Conservation (phyloP, 92 coral and sea anemone genomes). For the Phenganax stokvisi region DNA sequence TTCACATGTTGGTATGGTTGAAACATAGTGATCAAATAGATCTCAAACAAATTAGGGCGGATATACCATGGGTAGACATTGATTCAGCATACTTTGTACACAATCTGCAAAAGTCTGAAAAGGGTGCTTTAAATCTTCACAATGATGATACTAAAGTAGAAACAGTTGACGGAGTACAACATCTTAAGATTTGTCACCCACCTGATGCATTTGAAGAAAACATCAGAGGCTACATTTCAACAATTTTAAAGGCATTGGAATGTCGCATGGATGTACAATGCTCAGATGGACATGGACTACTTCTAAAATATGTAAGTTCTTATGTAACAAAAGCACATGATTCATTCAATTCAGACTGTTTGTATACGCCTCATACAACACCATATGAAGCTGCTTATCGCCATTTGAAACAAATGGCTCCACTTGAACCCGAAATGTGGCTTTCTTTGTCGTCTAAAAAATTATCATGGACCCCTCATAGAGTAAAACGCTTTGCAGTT, state of each 20-base stretch:
- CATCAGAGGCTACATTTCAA: slow-evolving; percentile 45
- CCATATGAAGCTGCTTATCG: no score
- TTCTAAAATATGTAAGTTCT: no score
- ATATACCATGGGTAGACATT: slow-evolving; percentile 21
- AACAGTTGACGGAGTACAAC: background rate
- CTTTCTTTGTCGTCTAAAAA: slow-evolving; percentile 19
- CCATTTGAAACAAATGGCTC: no score
- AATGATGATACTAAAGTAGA: background rate
- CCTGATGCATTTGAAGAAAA: slow-evolving; percentile 23
- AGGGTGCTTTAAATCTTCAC: background rate
- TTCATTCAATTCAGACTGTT: no score
- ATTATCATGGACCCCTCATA: slow-evolving; percentile 8
- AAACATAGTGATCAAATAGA: background rate
- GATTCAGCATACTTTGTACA: background rate
- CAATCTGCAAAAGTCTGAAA: background rate
- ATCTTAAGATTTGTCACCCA: slow-evolving; percentile 12
- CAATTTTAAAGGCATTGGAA: slow-evolving; percentile 21
- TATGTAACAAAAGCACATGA: no score
- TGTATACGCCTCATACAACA: no score
- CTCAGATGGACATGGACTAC: slow-evolving; percentile 43
- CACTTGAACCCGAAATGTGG: no score
- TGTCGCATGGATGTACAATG: slow-evolving; percentile 45
- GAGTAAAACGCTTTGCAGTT: background rate
- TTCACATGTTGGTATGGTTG: slow-evolving; percentile 27
- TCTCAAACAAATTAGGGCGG: background rate